Percentiles rank a stretch among this genome's conserved stretches.
Conservation (phyloP, 2,888 invertebrate species). For the Trisateles emortualis region DNA sequence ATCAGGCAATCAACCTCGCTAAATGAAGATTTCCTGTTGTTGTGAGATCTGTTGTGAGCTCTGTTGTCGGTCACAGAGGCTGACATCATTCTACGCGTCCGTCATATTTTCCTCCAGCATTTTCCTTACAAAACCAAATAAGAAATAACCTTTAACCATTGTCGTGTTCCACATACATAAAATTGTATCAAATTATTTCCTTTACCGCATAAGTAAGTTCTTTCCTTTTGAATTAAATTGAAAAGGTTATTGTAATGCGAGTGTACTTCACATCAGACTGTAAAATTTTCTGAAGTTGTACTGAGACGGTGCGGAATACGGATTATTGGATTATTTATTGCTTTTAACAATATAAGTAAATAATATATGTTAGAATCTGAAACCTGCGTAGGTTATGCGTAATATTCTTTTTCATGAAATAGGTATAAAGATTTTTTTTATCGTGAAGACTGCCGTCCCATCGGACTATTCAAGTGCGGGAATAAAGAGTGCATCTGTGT, state of each 20-base stretch:
- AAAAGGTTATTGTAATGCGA: neutral
- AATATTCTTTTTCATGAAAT: no score
- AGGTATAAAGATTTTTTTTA: no score
- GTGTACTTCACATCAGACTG: neutral
- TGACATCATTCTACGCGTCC: slow-evolving; percentile 55
- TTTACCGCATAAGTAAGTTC: neutral
- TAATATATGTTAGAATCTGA: no score
- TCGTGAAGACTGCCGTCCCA: no score
- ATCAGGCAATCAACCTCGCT: slow-evolving; percentile 51
- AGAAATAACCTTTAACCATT: slow-evolving; percentile 20
- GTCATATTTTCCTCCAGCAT: slow-evolving; percentile 47
- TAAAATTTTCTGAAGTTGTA: no score
- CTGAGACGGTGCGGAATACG: no score
- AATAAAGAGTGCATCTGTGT: no score
- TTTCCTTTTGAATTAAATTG: neutral
- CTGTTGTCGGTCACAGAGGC: slow-evolving; percentile 42
- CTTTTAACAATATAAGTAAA: no score
- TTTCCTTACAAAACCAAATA: slow-evolving; percentile 42
- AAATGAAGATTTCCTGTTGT: slow-evolving; percentile 66
- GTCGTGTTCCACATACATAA: slow-evolving; percentile 10
- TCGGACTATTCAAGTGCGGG: no score
- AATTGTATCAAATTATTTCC: neutral
- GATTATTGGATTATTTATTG: no score
- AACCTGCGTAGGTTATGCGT: no score
- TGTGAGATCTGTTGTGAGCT: slow-evolving; percentile 52